phyloP scores from a whole-genome alignment of 2,888 invertebrate species.

The Carabus problematicus region DNA sequence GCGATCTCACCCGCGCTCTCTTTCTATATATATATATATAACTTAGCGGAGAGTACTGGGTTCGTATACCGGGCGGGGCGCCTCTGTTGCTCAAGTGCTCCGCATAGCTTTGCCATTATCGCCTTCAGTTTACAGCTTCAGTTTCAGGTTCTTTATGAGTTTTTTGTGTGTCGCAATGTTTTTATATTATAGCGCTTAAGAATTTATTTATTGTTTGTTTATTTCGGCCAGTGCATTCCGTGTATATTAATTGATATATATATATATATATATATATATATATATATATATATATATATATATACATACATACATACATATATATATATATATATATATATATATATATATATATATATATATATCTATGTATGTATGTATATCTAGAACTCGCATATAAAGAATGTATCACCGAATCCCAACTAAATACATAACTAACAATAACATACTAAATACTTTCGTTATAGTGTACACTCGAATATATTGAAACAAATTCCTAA shows the following conservation, averaged over 20 bases:
- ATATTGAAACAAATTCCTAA: too few species aligned
- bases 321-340: conserved; percentile 1
- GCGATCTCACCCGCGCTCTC: conserved; percentile 2
- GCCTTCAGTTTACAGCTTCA: conserved; percentile 39
- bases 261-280: too few species aligned
- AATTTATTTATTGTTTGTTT: conserved; percentile 41
- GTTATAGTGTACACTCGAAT: too few species aligned
- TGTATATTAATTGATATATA: neutral
- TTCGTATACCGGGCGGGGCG: conserved; percentile 1
- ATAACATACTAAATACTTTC: too few species aligned
- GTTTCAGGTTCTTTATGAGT: conserved; percentile 41
- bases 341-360: conserved; percentile 16
- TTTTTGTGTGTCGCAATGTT: conserved; percentile 38
- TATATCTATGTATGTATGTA: conserved; percentile 7
- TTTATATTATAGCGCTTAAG: conserved; percentile 41
- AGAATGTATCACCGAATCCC: too few species aligned
- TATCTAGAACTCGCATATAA: neutral
- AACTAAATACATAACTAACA: too few species aligned
- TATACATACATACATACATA: conserved; percentile 1
- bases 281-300: conserved; percentile 3
- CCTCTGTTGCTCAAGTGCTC: conserved; percentile 32
- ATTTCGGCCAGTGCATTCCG: neutral
- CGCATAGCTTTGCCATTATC: conserved; percentile 41
- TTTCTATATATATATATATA: too few species aligned
- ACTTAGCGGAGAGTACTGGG: too few species aligned